Evolutionary conservation across 2,797 vertebrate species (phyloP).

Genomic region (Eospalax fontanierii): DNA sequence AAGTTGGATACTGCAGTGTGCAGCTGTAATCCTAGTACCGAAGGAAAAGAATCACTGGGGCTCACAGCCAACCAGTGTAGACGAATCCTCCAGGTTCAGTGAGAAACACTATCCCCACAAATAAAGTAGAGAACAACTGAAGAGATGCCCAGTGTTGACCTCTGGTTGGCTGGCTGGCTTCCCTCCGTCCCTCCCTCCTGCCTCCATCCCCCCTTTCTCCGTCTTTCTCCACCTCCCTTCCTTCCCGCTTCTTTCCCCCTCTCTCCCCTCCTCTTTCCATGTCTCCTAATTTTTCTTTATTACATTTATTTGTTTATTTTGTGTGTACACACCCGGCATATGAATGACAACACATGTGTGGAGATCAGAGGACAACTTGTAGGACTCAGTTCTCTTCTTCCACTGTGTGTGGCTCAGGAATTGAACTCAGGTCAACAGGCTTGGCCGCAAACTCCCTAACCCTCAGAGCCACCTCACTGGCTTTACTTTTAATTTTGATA

Average conservation of each 20-base stretch:
- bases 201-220: neutral
- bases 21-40: neutral
- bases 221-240: too few species aligned
- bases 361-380: neutral
- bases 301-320: neutral
- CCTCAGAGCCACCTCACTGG: neutral
- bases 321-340: neutral
- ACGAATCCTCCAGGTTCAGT: neutral
- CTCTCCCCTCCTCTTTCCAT: neutral
- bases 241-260: too few species aligned
- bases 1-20: too few species aligned
- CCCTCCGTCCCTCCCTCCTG: fast-evolving
- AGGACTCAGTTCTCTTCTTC: neutral
- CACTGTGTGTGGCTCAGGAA: too few species aligned
- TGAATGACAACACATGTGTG: neutral
- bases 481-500: conserved; percentile 20
- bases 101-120: neutral
- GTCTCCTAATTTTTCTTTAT: neutral
- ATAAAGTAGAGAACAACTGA: neutral
- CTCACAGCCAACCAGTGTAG: too few species aligned
- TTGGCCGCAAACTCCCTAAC: neutral
- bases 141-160: neutral
- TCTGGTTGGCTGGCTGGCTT: too few species aligned
- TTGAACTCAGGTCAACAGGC: neutral
- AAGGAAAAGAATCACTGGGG: neutral